Evolutionary conservation across 2,888 invertebrate genomes (phyloP).

Genomic region (Torymus tubicola): DNA sequence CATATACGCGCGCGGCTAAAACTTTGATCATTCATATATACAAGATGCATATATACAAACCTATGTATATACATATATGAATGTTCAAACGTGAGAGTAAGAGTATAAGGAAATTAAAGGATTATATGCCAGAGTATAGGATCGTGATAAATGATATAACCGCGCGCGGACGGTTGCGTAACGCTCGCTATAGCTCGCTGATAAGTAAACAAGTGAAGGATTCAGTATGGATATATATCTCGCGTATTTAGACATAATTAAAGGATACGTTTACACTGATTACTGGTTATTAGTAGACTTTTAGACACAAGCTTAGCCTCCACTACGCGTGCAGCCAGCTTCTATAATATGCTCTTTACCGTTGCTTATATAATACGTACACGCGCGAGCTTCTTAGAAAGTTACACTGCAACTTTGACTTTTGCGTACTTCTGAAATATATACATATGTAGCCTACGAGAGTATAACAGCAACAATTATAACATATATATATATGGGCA

Average conservation of each 20-base stretch:
- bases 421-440: conserved; percentile 8
- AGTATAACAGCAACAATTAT: too few species aligned
- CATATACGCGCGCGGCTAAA: too few species aligned
- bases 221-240: neutral
- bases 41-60: conserved; percentile 3
- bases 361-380: conserved; percentile 11
- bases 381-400: conserved; percentile 19
- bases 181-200: neutral
- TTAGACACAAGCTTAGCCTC: conserved; percentile 30
- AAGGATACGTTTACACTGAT: conserved; percentile 39
- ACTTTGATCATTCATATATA: conserved; percentile 1
- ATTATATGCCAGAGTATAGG: neutral
- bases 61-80: neutral
- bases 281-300: conserved; percentile 43
- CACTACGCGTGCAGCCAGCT: neutral
- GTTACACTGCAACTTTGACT: conserved; percentile 16
- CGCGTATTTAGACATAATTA: conserved; percentile 36
- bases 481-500: too few species aligned
- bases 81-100: neutral
- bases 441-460: too few species aligned
- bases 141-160: conserved; percentile 33
- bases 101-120: conserved; percentile 19
- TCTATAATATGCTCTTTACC: conserved; percentile 2
- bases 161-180: neutral
- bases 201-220: conserved; percentile 42